phyloP scores from a whole-genome alignment of 2,113 vertebrate species.

The Callipepla californica region DNA sequence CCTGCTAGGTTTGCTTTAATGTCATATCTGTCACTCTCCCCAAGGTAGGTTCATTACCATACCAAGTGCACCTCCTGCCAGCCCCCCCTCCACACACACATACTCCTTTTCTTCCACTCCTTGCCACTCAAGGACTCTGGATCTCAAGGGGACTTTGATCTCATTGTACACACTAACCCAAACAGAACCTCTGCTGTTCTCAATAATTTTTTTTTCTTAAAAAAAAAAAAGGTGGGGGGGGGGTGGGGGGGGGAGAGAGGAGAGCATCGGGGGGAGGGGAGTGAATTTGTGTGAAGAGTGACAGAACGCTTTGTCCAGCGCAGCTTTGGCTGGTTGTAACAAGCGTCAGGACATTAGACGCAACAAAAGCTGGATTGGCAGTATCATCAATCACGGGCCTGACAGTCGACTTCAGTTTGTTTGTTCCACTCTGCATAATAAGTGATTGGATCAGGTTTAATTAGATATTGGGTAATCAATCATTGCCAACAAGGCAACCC shows the following conservation, averaged over 20 bases:
- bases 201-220: constrained; percentile 55
- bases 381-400: constrained; percentile 96
- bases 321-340: constrained; percentile 96
- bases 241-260: neutral
- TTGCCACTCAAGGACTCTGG: constrained; percentile 53
- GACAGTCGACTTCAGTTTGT: constrained; percentile 99
- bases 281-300: constrained; percentile 85
- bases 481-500: constrained; percentile 98
- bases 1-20: constrained; percentile 70
- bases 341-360: constrained; percentile 95
- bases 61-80: constrained; percentile 57
- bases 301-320: constrained; percentile 92
- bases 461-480: constrained; percentile 99
- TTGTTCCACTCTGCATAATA: constrained; percentile 99
- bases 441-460: constrained; percentile 99
- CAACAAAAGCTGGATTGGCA: constrained; percentile 95
- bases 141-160: constrained; percentile 71
- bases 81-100: neutral
- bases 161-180: constrained; percentile 79
- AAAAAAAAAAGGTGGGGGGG: constrained; percentile 14
- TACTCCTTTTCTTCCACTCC: constrained; percentile 41
- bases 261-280: neutral
- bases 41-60: constrained; percentile 71
- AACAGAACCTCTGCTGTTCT: constrained; percentile 81
- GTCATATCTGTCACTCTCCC: constrained; percentile 81